phyloP scores from a whole-genome alignment of 2,113 vertebrate species.

The Pseudorectes ferrugineus region DNA sequence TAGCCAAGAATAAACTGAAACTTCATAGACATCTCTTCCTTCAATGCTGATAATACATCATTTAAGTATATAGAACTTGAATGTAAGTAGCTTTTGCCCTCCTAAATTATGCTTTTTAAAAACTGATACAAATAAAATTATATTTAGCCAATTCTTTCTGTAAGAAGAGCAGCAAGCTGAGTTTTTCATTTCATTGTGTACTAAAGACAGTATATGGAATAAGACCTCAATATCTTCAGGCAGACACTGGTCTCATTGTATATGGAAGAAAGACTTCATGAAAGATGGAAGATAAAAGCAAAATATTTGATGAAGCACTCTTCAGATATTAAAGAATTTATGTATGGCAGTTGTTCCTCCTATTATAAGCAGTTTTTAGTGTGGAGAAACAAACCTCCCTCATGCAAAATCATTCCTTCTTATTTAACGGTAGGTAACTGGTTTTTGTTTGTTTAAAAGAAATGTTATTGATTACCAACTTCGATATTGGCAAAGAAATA shows the following conservation, averaged over 20 bases:
- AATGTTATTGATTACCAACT: background rate
- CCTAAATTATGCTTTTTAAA: background rate
- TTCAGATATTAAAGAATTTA: background rate
- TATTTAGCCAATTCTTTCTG: background rate
- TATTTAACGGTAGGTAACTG: background rate
- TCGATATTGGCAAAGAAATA: background rate
- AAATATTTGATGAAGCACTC: background rate
- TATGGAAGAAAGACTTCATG: background rate
- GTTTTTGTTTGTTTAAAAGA: background rate
- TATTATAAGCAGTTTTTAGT: background rate
- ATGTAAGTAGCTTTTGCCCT: background rate
- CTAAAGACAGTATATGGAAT: background rate
- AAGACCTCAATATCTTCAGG: background rate
- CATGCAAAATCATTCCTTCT: background rate
- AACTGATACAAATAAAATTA: background rate
- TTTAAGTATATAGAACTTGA: background rate
- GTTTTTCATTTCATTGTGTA: background rate
- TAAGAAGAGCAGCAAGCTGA: background rate
- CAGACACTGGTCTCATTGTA: background rate
- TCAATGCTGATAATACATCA: background rate
- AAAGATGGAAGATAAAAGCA: background rate
- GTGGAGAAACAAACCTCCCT: background rate
- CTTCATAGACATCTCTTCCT: background rate
- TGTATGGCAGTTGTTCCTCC: background rate
- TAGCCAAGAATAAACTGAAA: background rate